phyloP scores from a whole-genome alignment of 2,113 vertebrate genomes.

The Aegithalos caudatus region DNA sequence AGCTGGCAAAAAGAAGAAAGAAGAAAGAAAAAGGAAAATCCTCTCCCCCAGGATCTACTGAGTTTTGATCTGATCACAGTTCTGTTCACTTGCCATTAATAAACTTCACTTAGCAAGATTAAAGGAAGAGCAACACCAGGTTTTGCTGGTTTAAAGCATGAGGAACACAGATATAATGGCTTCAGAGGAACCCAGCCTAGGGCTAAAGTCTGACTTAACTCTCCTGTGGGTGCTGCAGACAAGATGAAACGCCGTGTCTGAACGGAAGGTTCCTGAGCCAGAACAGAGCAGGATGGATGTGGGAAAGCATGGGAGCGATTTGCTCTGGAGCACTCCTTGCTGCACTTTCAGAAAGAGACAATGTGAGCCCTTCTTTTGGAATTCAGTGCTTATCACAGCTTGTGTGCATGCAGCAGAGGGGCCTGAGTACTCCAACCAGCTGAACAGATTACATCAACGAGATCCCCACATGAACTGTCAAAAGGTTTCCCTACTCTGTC shows the following conservation, averaged over 20 bases:
- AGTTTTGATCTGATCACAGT: slow-evolving; percentile 1
- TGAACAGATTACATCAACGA: not conserved
- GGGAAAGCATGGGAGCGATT: slow-evolving; percentile 38
- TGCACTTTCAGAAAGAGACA: not conserved
- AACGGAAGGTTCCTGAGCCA: not conserved
- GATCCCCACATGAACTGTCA: not conserved
- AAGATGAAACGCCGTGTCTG: slow-evolving; percentile 21
- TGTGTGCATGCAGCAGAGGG: not conserved
- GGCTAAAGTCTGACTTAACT: slow-evolving; percentile 45
- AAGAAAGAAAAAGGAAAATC: not conserved
- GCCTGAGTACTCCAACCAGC: not conserved
- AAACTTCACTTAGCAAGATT: slow-evolving; percentile 30
- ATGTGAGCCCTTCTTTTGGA: not conserved
- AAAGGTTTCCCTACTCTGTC: not conserved
- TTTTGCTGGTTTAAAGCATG: slow-evolving; percentile 19
- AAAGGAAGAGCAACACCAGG: slow-evolving; percentile 14
- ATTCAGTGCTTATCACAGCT: not conserved
- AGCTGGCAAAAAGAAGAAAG: not conserved
- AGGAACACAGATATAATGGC: not conserved
- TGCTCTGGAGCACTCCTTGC: not conserved
- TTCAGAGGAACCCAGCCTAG: slow-evolving; percentile 31
- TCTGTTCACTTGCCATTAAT: slow-evolving; percentile 1
- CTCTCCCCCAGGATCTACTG: not conserved
- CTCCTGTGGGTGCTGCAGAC: slow-evolving; percentile 41
- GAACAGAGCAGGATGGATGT: slow-evolving; percentile 1